Percentiles rank a stretch among this genome's conserved stretches.
phyloP scores from a whole-genome alignment of 2,113 vertebrate genomes.

The Atractosteus spatula region DNA sequence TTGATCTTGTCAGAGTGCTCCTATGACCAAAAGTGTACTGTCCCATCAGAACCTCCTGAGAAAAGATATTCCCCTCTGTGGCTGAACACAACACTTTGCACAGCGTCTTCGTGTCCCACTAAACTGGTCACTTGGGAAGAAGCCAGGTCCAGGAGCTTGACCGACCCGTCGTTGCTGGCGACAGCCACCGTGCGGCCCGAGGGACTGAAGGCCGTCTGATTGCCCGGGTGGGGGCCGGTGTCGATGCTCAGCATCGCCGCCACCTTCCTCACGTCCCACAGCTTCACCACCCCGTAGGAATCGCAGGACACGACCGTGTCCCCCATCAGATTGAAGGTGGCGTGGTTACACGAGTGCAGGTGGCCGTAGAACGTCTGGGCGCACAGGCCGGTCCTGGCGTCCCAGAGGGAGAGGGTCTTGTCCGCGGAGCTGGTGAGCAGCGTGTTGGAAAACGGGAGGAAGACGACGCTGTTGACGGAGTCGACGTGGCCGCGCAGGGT shows the following conservation, averaged over 20 bases:
- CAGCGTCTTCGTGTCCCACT: constrained; percentile 50
- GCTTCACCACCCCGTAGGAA: constrained; percentile 58
- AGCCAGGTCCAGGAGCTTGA: constrained; percentile 63
- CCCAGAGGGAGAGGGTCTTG: constrained; percentile 51
- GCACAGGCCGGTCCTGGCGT: constrained; percentile 54
- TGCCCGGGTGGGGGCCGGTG: constrained; percentile 63
- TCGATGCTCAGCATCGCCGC: constrained; percentile 55
- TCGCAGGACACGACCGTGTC: constrained; percentile 74
- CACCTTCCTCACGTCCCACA: constrained; percentile 74
- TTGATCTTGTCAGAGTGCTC: background rate
- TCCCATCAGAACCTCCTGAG: constrained; percentile 55
- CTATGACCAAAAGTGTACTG: constrained; percentile 53
- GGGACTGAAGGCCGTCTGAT: constrained; percentile 70
- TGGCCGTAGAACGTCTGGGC: constrained; percentile 72
- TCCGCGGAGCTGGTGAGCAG: constrained; percentile 52
- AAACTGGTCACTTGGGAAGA: constrained; percentile 54
- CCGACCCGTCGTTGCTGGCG: constrained; percentile 61
- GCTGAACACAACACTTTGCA: constrained; percentile 53
- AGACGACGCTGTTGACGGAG: constrained; percentile 70
- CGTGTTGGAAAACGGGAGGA: constrained; percentile 60
- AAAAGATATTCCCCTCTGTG: constrained; percentile 45
- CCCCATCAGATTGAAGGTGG: constrained; percentile 57
- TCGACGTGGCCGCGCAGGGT: constrained; percentile 63
- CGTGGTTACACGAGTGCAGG: constrained; percentile 69
- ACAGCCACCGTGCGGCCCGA: constrained; percentile 68